Evolutionary conservation across 2,113 vertebrate species (phyloP).

Genomic region (Catharus fuscescens): DNA sequence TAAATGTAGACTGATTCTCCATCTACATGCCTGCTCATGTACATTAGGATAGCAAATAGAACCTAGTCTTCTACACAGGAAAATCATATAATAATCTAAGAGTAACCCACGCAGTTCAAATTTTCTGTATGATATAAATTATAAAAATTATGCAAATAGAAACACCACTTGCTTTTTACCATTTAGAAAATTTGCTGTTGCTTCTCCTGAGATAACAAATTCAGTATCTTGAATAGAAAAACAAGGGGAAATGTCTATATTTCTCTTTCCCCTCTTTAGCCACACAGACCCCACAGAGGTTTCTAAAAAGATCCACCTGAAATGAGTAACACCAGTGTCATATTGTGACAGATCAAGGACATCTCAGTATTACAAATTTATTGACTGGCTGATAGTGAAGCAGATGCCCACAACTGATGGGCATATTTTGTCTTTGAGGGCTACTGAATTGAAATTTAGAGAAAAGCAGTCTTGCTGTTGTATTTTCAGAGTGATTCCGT

Average conservation of each 20-base stretch:
- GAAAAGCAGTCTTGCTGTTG: neutral
- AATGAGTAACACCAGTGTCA: neutral
- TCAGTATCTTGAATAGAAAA: neutral
- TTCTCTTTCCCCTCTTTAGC: neutral
- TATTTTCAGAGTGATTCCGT: neutral
- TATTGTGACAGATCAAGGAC: neutral
- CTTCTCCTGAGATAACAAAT: neutral
- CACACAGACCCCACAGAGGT: fast-evolving
- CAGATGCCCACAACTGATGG: neutral
- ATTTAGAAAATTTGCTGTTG: neutral
- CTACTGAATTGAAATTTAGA: neutral
- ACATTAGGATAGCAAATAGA: neutral
- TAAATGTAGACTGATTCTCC: neutral
- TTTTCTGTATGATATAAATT: neutral
- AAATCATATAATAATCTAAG: neutral
- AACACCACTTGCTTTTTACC: neutral
- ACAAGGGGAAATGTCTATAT: neutral
- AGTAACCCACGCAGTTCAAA: neutral
- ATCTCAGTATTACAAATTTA: neutral
- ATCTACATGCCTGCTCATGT: neutral
- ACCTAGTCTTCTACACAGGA: neutral
- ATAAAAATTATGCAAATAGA: neutral
- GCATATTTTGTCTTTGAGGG: conserved; percentile 33
- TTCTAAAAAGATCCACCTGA: neutral
- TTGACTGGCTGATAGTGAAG: neutral